These are phyloP conservation scores for Beroe forskalii DNA, from an alignment of 37 sponge, comb jelly and placozoan genomes.

Conservation along the genomic window DNA sequence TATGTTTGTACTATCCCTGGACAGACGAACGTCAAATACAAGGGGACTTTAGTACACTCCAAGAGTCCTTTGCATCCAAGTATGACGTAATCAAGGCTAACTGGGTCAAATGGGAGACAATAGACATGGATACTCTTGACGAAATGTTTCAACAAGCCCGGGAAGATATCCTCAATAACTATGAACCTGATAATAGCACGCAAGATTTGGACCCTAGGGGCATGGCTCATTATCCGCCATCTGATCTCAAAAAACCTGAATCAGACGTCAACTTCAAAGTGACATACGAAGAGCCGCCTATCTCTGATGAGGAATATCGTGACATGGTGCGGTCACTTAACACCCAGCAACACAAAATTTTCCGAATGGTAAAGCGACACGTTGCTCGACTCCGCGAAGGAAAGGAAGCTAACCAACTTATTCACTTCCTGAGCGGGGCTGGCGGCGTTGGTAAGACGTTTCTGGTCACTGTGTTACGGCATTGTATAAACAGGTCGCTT, in stretches of 20 bases:
- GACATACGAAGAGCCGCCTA: constrained; percentile 29
- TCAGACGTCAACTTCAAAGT: neutral
- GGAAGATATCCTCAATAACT: neutral
- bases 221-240: neutral
- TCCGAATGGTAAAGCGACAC: neutral
- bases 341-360: neutral
- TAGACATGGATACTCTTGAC: neutral
- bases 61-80: neutral
- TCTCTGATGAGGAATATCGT: constrained; percentile 4
- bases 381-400: neutral
- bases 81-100: neutral
- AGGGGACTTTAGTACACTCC: neutral
- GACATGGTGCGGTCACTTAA: neutral
- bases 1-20: constrained; percentile 40
- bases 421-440: constrained; percentile 36
- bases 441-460: constrained; percentile 49
- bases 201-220: neutral
- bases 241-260: neutral
- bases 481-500: neutral
- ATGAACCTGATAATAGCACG: neutral
- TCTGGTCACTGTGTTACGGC: neutral
- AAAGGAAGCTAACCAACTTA: neutral
- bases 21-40: neutral
- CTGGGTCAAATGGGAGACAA: neutral
- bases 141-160: neutral